Evolutionary conservation across 2,888 invertebrate genomes (phyloP), one percentile per base, ranked within the genome.

Genomic region (Parascotia fuliginaria): DNA sequence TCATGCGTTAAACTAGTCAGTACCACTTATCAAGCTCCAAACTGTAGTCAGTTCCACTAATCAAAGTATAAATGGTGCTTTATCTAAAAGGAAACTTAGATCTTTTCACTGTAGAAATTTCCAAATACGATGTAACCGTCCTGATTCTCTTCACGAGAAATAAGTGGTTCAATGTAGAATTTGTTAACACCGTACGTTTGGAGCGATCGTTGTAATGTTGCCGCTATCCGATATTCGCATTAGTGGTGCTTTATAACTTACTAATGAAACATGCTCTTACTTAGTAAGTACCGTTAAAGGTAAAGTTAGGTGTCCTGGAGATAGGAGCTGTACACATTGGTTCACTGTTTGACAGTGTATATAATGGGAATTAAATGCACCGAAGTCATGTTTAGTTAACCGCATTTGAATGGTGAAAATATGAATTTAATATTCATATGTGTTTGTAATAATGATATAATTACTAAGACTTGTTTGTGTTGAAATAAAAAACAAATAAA

Each of bases 221-320:
- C 40, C 38, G 63, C 69, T 70, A 83, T 73, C 75, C 68, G 78
- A 80, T 74, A 80, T 73, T 83, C 76, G 79, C 84, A 84, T 84
- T 84, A 84, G 77, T 70, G 73, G 70, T 49, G 52, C 61, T 65
- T 66, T 62, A 69, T 77, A 75, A 62, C 73, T 60, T 55, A 50
- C 65, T 63, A 69, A 67, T 69, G 60, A 61, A 65, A 60, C 59
- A 58, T 64, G 48, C 45, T 39, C 45, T 58, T 55, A 53, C 34
- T 37, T 11, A 22, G 50, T 53, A 58, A n/a, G n/a, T n/a, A n/a
- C n/a, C 68, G 68, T 65, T 69, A 67, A 73, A 54, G 55, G 54
- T 44, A 50, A 38, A 44, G 40, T 16, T 9, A 33, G 12, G 33
- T 3, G 1, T 7, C 7, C 27, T 42, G 13, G 37, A 29, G 12